Base-by-base conservation (phyloP, 2,113 vertebrate genomes). In the Noturus placidus region DNA sequence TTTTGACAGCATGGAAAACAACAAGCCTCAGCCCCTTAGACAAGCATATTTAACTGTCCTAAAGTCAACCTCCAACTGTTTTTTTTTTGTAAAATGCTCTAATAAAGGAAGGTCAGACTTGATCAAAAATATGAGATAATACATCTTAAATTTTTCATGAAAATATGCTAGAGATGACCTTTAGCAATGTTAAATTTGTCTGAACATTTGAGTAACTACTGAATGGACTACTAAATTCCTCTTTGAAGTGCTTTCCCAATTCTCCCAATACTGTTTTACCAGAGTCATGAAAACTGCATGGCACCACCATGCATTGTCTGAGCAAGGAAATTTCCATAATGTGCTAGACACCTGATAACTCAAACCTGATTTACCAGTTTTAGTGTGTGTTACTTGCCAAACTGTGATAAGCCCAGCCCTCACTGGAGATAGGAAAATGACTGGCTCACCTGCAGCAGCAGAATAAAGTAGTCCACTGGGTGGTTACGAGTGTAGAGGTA, bases 391-490 rank as follows among this genome's bases (percentile, higher is more conserved):
- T 33, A 15, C n/a, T 67, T 14, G 11, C 30, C 30, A 85, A n/a
- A 74, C 11, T 13, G 35, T 42, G 19, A 74, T 42, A n/a, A 74
- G 35, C 70, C 22, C 22, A 46, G 25, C 42, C 22, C 6, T 79
- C 19, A 30, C 0, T 11, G 19, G 9, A 80, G 54, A 57, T 57
- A 57, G 2, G 54, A 3, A 35, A 79, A 80, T 57, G 54, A 57
- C 7, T 20, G 0, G 50, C 77, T 3, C 61, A 98, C 97, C 96
- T 98, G 97, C 92, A 98, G 94, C 91, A 98, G 95, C 91, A 98
- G 96, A 83, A 97, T 94, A 92, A 98, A 98, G 72, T 98, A 98
- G 86, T 98, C 97, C 88, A 97, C 97, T 0, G 97, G 97, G 91
- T 94, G 96, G 94, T 97, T 97, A 69, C 97, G 96, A 15, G 96